Evolutionary conservation across 2,797 vertebrate genomes (phyloP).

Genomic region (Sebastes steindachneri): DNA sequence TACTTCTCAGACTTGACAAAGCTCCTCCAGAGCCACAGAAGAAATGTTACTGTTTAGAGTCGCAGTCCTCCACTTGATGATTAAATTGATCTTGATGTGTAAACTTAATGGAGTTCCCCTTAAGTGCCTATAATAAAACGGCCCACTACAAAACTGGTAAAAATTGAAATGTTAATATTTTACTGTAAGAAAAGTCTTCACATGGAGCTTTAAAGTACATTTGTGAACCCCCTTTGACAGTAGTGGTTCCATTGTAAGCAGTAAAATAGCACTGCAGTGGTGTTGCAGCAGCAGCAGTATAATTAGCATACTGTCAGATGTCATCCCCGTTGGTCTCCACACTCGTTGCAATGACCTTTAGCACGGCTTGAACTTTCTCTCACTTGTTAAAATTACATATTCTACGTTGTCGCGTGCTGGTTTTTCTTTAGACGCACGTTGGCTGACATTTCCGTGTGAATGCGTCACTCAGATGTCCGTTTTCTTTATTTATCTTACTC

Average conservation of each 20-base stretch:
- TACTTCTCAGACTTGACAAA: not conserved
- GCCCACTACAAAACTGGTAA: not conserved
- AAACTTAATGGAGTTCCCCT: not conserved
- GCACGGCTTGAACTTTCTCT: slow-evolving; percentile 67
- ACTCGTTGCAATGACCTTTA: slow-evolving; percentile 75
- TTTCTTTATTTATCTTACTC: slow-evolving; percentile 30
- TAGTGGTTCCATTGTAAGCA: not conserved
- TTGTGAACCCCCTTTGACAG: not conserved
- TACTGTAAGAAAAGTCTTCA: not conserved
- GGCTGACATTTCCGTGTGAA: slow-evolving; percentile 75
- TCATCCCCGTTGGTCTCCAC: slow-evolving; percentile 58
- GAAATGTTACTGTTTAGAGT: not conserved
- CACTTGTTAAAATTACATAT: slow-evolving; percentile 63
- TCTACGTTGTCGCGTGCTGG: slow-evolving; percentile 32
- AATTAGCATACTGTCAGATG: slow-evolving; percentile 71
- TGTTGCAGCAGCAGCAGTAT: slow-evolving; percentile 21
- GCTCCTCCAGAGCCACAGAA: not conserved
- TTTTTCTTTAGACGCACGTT: slow-evolving; percentile 47
- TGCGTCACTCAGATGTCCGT: slow-evolving; percentile 57
- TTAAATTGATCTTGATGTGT: slow-evolving; percentile 10
- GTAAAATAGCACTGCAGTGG: not conserved
- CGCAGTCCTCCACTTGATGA: not conserved
- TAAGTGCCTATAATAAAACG: not conserved
- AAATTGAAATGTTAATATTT: not conserved
- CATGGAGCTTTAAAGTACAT: not conserved